Evolutionary conservation across 2,888 invertebrate genomes (phyloP), one percentile per base, ranked within the genome.

Genomic region (Erynnis tages): DNA sequence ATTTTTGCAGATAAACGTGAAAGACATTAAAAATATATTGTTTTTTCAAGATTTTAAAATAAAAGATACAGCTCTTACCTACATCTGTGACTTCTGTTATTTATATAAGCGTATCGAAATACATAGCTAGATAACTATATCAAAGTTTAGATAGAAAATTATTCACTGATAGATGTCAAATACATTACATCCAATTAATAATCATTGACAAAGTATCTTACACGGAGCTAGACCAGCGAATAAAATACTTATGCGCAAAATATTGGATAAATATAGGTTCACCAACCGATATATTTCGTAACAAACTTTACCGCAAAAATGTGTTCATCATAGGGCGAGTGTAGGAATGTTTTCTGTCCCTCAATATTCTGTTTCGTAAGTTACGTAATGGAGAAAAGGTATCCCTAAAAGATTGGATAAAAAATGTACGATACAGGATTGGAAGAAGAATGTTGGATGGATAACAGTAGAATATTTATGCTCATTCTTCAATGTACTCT

Each of bases 391-490:
- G 25, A 37, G 35, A 29, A 37, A 37, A 37, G 19, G 37, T 47
- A 37, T 17, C 17, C 45, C 27, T 19, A 13, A 37, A 47, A 47
- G 19, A 37, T 47, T 29, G 27, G 37, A 47, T 47, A 29, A 47
- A 47, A 47, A 47, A 29, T 47, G 29, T 21, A 47, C 37, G 29
- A 14, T 19, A 38, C 47, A 14, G 29, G 21, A 30, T 47, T 47
- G 38, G 14, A 4, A 10, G 35, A 38, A 46, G 25, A 30, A 46
- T 37, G 46, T 17, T 17, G 14, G 37, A 34, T 4, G 23, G 25
- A 25, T 13, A 23, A 34, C 32, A 23, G 27, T 43, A 11, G 29
- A 29, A 19, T 43, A 27, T 41, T 8, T 34, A 25, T 16, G 16
- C 14, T 25, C 25, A 7, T 13, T 37, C 40, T 10, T 8, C 37